These are phyloP conservation scores for Willisornis vidua DNA, from an alignment of 2,113 vertebrate genomes.

Conservation along the genomic window DNA sequence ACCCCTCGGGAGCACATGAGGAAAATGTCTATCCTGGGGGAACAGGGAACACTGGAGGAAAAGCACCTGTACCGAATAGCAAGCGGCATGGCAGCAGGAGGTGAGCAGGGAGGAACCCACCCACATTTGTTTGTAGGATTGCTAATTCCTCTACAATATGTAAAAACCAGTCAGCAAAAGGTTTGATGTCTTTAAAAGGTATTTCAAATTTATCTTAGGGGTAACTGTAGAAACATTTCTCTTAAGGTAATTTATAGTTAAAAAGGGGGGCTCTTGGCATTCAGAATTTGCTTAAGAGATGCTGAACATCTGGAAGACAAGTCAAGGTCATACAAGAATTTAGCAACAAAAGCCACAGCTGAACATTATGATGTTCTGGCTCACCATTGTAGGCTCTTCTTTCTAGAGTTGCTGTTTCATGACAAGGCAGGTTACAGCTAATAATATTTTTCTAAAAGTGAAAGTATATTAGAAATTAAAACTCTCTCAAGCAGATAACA, in stretches of 20 bases:
- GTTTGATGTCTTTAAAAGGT: not conserved
- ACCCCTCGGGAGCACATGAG: conserved; percentile 86
- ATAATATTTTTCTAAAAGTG: not conserved
- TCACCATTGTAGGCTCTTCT: not conserved
- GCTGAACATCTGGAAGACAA: not conserved
- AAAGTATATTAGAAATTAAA: not conserved
- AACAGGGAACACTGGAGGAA: conserved; percentile 83
- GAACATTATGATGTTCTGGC: not conserved
- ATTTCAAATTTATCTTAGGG: not conserved
- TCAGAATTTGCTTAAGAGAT: not conserved
- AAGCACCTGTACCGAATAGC: conserved; percentile 86
- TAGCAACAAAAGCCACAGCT: not conserved
- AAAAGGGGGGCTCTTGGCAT: not conserved
- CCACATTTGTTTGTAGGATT: not conserved
- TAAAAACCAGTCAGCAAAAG: not conserved
- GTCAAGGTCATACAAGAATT: not conserved
- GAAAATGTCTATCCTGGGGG: conserved; percentile 84
- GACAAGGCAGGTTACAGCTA: not conserved
- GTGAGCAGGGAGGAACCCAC: conserved; percentile 64
- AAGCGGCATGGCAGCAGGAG: conserved; percentile 86
- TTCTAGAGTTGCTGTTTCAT: not conserved
- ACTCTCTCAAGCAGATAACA: not conserved
- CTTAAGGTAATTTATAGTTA: not conserved
- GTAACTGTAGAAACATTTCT: not conserved
- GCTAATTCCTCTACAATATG: not conserved